Base-by-base conservation (phyloP, 35 echinoderm and acorn worm species). In the Heliocidaris erythrogramma region DNA sequence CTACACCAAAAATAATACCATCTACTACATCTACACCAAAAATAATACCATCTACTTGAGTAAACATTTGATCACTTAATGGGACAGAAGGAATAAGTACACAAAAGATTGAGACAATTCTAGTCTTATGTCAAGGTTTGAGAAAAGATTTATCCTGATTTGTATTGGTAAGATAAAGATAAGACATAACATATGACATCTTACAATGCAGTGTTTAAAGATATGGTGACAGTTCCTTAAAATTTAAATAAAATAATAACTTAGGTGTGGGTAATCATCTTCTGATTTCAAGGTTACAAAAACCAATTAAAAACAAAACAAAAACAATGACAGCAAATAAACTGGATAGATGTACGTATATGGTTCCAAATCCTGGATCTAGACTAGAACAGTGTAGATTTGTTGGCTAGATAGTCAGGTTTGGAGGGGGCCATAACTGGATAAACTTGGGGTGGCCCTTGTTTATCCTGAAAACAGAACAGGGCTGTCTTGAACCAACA, bases 401-500 rank as follows among this genome's bases (percentile, higher is more conserved):
- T 78, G 21, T 78, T 5, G 65, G 17, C 65, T 27, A 78, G 65
- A 78, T 78, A 24, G n/a, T 78, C 65, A 78, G 65, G 65, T 78
- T 78, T 78, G 65, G 65, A 78, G 21, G 65, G 24, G 65, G 65
- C 35, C 1, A 78, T 78, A 78, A 78, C 18, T 27, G 65, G 65
- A 92, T 59, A 92, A 48, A 50, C 91, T 59, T 52, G 48, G 49
- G 50, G 91, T 48, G 50, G 91, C 47, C 48, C 13, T 48, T 92
- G 91, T 92, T 92, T 92, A 92, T 92, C 49, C 48, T 92, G 91
- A 92, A 92, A 92, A 92, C 91, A 92, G n/a, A 92, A 48, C 49
- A 30, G 91, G 27, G n/a, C 50, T 49, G 91, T 59, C 91, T 30
- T 92, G 49, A 13, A 59, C 91, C 49, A 92, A 92, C 91, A 92